Base-by-base conservation (phyloP, 2,888 invertebrate species). In the Metalampra italica region DNA sequence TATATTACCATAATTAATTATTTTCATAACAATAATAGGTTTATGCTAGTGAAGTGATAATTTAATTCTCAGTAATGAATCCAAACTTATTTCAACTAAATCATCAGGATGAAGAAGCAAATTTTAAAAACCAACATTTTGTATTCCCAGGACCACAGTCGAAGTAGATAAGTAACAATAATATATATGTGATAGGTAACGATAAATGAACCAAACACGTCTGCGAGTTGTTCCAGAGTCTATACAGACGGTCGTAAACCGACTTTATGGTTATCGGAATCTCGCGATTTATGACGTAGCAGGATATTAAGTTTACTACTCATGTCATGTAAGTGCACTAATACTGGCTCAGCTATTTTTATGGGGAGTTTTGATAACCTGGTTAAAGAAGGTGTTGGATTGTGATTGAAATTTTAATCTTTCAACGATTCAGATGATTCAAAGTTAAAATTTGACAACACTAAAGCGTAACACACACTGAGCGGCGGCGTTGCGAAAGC, bases 131-230 rank as follows among this genome's bases (percentile, higher is more conserved):
- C 7, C 8, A 37, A 32, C n/a, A 58, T 66, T 72, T 75, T 76
- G 45, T 64, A 55, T 76, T 50, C 74, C 49, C 78, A 78, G 78
- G 73, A 60, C 39, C 13, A n/a, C 2, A 2, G 2, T n/a, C 3
- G 12, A 9, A 7, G 15, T 12, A 39, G n/a, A 39, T 8, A 38
- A 5, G 13, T 62, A 54, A 61, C 56, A 56, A 46, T 54, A 56
- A n/a, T 49, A 51, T 57, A 22, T 22, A 22, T 22, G 22, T 22
- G 22, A 57, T 49, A n/a, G n/a, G n/a, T n/a, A 52, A 51, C 52
- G 51, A 50, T 46, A 46, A 49, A 41, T 30, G 51, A 47, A 46
- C 36, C 12, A 37, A 14, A 14, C 39, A 13, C 15, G 39, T 39
- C 13, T 9, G 9, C 7, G 39, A 39, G 36, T 39, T 39, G 39